Percentiles rank a stretch among this genome's conserved stretches.
Conservation (phyloP, 1,140 invertebrate species). For the Drosophila carrolli region DNA sequence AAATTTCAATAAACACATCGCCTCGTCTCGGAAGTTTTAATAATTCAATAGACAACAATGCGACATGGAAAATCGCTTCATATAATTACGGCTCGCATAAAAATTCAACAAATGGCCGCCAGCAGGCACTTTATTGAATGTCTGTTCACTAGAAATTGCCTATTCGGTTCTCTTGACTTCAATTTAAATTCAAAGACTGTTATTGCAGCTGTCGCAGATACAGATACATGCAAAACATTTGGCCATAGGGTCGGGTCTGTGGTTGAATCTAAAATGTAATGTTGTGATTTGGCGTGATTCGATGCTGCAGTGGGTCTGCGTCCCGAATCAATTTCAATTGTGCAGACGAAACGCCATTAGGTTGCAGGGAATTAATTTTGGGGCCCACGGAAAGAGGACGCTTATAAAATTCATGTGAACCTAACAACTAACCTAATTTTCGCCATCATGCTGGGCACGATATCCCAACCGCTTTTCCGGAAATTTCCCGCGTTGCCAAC, state of each 20-base stretch:
- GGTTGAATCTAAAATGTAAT: conserved; percentile 46
- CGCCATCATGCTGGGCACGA: conserved; percentile 30
- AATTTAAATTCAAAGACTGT: conserved; percentile 67
- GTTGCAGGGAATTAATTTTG: conserved; percentile 42
- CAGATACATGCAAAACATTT: conserved; percentile 14
- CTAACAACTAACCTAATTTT: neutral
- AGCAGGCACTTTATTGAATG: conserved; percentile 26
- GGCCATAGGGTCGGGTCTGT: conserved; percentile 11
- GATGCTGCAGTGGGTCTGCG: conserved; percentile 14
- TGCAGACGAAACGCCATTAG: conserved; percentile 25
- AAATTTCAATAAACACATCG: conserved; percentile 48
- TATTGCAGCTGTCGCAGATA: conserved; percentile 64
- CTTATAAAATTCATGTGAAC: conserved; percentile 14
- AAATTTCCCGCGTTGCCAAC: conserved; percentile 8
- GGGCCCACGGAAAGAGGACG: neutral
- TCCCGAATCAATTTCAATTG: conserved; percentile 48
- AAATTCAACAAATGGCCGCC: conserved; percentile 45
- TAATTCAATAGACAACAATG: conserved; percentile 57
- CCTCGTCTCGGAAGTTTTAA: conserved; percentile 38
- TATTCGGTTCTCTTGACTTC: conserved; percentile 36
- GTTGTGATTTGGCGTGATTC: conserved; percentile 36
- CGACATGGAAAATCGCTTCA: conserved; percentile 58
- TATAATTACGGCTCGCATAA: conserved; percentile 58
- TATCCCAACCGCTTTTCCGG: conserved; percentile 23
- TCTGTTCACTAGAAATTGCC: conserved; percentile 11